These are phyloP conservation scores for Platichthys flesus DNA, from an alignment of 2,113 vertebrate species.

Conservation along the genomic window DNA sequence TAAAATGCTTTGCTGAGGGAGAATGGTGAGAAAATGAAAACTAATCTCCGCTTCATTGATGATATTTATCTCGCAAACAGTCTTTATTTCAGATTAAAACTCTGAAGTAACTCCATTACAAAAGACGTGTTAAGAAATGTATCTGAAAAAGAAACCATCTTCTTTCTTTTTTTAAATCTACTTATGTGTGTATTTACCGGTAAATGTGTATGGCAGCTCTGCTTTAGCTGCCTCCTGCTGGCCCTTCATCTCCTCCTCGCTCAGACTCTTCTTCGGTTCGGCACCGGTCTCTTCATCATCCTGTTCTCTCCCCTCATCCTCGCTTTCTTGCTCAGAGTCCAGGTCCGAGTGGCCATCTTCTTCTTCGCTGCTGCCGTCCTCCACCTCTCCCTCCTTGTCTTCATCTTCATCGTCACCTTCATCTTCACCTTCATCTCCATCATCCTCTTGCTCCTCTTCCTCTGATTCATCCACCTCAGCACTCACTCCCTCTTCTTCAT, in stretches of 20 bases:
- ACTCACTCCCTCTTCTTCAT: conserved; percentile 51
- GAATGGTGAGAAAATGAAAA: too few species aligned
- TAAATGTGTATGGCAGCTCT: conserved; percentile 91
- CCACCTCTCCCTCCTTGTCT: conserved; percentile 64
- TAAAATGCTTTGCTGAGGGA: too few species aligned
- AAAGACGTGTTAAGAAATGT: neutral
- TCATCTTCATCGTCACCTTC: conserved; percentile 27
- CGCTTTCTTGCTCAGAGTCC: conserved; percentile 82
- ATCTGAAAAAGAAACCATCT: neutral
- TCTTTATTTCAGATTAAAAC: neutral
- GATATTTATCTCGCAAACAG: neutral
- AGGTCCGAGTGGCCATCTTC: conserved; percentile 85
- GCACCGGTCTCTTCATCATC: conserved; percentile 9
- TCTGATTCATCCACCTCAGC: conserved; percentile 21
- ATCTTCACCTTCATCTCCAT: conserved; percentile 36
- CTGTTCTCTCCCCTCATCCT: conserved; percentile 63
- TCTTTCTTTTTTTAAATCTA: neutral
- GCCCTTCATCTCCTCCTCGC: conserved; percentile 61
- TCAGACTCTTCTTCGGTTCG: neutral
- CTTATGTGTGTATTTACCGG: conserved; percentile 76
- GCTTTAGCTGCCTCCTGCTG: conserved; percentile 76
- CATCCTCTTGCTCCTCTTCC: conserved; percentile 28
- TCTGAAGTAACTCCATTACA: neutral
- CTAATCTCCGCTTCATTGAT: neutral
- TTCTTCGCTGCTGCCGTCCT: conserved; percentile 38